Evolutionary conservation across 1,140 invertebrate species (phyloP).

Genomic region (Drosophila baimaii): DNA sequence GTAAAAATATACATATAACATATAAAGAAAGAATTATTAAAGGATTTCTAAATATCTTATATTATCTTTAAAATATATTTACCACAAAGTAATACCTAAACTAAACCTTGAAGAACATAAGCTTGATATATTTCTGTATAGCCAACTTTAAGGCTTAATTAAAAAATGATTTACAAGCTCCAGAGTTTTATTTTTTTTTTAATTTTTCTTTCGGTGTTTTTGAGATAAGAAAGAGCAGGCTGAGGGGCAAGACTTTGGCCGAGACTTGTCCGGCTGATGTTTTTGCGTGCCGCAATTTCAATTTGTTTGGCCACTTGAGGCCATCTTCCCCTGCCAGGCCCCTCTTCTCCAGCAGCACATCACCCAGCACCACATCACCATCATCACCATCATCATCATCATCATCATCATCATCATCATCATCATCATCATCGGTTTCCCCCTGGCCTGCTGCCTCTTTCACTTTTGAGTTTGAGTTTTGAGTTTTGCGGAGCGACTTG

Average conservation of each 20-base stretch:
- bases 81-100: no score
- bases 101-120: no score
- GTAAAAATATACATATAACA: no score
- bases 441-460: conserved; percentile 49
- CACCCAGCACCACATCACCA: no score
- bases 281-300: conserved; percentile 80
- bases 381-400: no score
- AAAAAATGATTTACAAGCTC: no score
- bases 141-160: no score
- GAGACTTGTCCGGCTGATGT: conserved; percentile 60
- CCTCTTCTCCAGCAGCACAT: not conserved
- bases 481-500: conserved; percentile 63
- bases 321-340: conserved; percentile 23
- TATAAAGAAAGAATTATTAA: no score
- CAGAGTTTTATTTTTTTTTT: not conserved
- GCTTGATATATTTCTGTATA: no score
- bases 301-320: conserved; percentile 73
- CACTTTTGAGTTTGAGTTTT: conserved; percentile 57
- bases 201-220: not conserved
- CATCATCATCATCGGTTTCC: conserved; percentile 13
- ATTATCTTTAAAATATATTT: no score
- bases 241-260: conserved; percentile 1
- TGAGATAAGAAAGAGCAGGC: not conserved
- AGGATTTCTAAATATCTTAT: no score
- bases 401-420: conserved; percentile 1